Base-by-base conservation (phyloP, 2,888 invertebrate genomes). In the Spicauda simplicius region DNA sequence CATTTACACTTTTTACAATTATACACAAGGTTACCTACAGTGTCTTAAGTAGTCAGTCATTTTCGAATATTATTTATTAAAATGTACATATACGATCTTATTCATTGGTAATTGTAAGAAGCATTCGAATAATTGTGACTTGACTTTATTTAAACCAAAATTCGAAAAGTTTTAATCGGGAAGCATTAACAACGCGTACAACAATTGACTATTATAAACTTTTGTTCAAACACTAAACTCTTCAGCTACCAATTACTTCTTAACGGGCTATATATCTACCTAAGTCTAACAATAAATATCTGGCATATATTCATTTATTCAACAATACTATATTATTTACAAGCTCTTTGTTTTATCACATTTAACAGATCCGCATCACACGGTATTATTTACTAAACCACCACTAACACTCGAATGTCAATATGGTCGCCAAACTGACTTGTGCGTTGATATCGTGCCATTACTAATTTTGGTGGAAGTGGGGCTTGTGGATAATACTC, bases 341-440 rank as follows among this genome's bases (percentile, higher is more conserved):
- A 92, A 92, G 92, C 92, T 93, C 92, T 87, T 90, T 81, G 83
- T 81, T 84, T 87, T 93, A 93, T 93, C 93, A 93, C 93, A 93
- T 89, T 90, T 91, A 79, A 86, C 83, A 80, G 78, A 80, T 84
- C 84, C 79, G 77, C 70, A 56, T 68, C 70, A 74, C 77, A 77
- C 81, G 83, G 82, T 80, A 65, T 54, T 73, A 75, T 76, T 80
- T 77, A 74, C 77, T 80, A 78, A 73, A 25, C 54, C 67, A 64
- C 73, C 74, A 74, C 77, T 81, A 78, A 66, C 77, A 81, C 81
- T 80, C 76, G 53, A 68, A 64, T 74, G 83, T 92, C 93, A 96
- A 93, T 96, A 96, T 67, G 96, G 96, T 78, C 96, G 90, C 96
- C 96, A 96, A 41, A 96, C 96, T 14, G 95, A 94, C 90, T 96